Conservation (phyloP, 2,888 invertebrate species). For the Anagyrus pseudococci region DNA sequence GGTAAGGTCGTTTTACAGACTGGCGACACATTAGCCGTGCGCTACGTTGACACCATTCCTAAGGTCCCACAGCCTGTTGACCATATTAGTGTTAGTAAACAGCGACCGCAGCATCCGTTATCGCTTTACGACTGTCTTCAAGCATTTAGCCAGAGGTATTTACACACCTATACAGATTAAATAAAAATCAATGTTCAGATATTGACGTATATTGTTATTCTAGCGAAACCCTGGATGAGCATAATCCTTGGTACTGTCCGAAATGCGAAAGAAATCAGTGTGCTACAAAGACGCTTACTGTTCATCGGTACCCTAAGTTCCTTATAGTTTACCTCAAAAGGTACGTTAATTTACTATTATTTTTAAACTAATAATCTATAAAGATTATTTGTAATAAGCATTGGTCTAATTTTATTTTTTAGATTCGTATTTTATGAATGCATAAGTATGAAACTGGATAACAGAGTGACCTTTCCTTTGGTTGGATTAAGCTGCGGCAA, state of each 20-base stretch:
- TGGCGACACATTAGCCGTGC: constrained; percentile 66
- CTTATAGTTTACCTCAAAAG: constrained; percentile 71
- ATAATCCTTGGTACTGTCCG: constrained; percentile 73
- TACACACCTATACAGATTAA: constrained; percentile 4
- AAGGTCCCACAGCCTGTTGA: constrained; percentile 59
- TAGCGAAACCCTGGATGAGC: constrained; percentile 70
- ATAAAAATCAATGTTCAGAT: not conserved
- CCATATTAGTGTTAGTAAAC: constrained; percentile 63
- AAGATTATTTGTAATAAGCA: not conserved
- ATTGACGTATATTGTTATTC: not conserved
- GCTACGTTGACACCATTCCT: constrained; percentile 59
- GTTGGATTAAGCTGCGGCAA: constrained; percentile 65
- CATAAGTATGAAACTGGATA: constrained; percentile 69
- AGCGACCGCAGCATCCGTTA: constrained; percentile 64
- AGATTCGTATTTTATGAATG: constrained; percentile 72
- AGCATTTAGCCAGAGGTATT: constrained; percentile 68
- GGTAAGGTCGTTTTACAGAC: constrained; percentile 64
- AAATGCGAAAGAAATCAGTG: constrained; percentile 68
- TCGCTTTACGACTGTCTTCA: constrained; percentile 70
- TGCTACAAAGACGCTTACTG: constrained; percentile 71
- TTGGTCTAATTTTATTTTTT: constrained; percentile 40
- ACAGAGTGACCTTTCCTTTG: constrained; percentile 69
- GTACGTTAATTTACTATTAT: constrained; percentile 45
- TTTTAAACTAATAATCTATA: not conserved
- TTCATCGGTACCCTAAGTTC: constrained; percentile 70